Evolutionary conservation across 37 sponge, comb jelly and placozoan genomes (phyloP), one percentile per base, ranked within the genome.

Genomic region (Diacarnus erythraeanus): DNA sequence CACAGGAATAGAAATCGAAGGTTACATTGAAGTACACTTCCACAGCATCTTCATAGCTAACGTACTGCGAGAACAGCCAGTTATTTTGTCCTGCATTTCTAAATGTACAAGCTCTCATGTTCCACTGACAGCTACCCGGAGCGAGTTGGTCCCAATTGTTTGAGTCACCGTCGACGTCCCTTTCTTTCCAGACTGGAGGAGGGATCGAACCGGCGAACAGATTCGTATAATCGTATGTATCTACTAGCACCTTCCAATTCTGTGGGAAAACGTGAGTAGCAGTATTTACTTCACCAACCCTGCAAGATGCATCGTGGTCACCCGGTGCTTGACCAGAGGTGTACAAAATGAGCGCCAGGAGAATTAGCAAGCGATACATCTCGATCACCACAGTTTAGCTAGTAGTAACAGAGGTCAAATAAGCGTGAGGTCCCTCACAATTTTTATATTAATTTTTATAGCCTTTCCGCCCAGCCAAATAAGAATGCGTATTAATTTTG

Each of bases 1-100:
- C 15, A 27, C 21, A 8, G 71, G 27, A 59, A 27, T 59, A 17
- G 4, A 3, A 3, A 10, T 59, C 18, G 60, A 27, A 17, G 17
- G 31, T 2, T 2, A 65, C 15, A 40, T 71, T 12, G n/a, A 44
- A 44, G 72, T 27, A 71, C 8, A 71, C 15, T 41, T 71, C 26
- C 3, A 23, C 1, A 37, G 42, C 72, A 40, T 22, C 22, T 43
- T 38, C n/a, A 23, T 22, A 71, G 2, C 72, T 71, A 25, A 71
- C 41, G 42, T 35, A 25, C 27, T 71, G 72, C n/a, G 72, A 44
- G 35, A 71, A 71, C 26, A 71, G 3, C 72, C 72, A 71, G 72
- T 71, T 71, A 40, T 71, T 71, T 37, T 71, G 72, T 5, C 5
- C 37, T 38, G 42, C 10, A 15, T 47, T 6, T 15, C 51, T 47